Base-by-base conservation (phyloP, 2,888 invertebrate species). In the Apoderus coryli region DNA sequence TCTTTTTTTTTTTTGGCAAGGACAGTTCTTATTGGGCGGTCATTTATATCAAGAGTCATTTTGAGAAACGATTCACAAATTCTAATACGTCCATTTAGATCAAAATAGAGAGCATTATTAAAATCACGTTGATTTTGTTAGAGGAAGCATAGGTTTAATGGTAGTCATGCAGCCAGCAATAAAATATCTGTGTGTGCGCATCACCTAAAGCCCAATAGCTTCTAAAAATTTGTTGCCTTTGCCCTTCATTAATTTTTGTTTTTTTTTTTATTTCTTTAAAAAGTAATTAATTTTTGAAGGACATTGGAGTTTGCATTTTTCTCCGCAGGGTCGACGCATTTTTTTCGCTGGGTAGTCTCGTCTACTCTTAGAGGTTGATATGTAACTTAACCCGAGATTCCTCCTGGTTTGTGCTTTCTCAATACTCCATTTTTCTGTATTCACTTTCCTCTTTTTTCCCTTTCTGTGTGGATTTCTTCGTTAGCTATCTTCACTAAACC, bases 181-280 rank as follows among this genome's bases (percentile, higher is more conserved):
- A 25, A 37, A 33, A 26, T 14, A 22, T 28, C 29, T 28, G 33
- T 36, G 25, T 36, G 25, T 33, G 31, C 6, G 25, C 25, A 25
- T 37, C 35, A 24, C 33, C 35, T 25, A 35, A 14, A 2, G 34
- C 33, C 37, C 34, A 37, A 29, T 32, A 32, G 27, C 27, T 30
- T 14, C 13, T 15, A 10, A 35, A 35, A 26, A 35, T 35, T 29
- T 26, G 11, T 28, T 32, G 15, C 12, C 31, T 13, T 31, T 33
- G 14, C 4, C 14, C 23, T 16, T 35, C 37, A 26, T 22, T 31
- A 25, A 35, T 33, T 34, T 34, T 31, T 16, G 28, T 12, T n/a
- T n/a, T n/a, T n/a, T n/a, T n/a, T n/a, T n/a, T n/a, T n/a, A n/a
- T n/a, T n/a, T n/a, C n/a, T n/a, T n/a, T n/a, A n/a, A n/a, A n/a